Percentiles rank a stretch among this genome's conserved stretches.
Evolutionary conservation across 2,888 invertebrate species (phyloP).

Genomic region (Stenotaenia linearis): DNA sequence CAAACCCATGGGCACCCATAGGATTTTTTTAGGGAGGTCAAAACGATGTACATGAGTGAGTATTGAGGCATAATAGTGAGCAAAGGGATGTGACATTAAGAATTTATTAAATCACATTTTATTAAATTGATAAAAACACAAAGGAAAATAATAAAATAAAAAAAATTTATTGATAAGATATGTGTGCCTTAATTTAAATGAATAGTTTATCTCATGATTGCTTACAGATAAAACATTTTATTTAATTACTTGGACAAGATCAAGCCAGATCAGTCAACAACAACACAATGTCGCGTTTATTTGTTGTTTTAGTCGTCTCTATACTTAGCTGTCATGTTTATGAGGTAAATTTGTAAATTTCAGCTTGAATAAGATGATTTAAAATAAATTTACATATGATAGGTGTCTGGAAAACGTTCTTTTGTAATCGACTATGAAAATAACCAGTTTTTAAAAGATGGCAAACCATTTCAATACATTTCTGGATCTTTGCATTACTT

Average conservation of each 20-base stretch:
- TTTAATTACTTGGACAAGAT: too few relatives aligned
- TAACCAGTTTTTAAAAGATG: slow-evolving; percentile 65
- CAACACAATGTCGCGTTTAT: background rate
- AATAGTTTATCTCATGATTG: background rate
- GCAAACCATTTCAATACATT: slow-evolving; percentile 62
- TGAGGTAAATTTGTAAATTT: background rate
- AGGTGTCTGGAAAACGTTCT: slow-evolving; percentile 1
- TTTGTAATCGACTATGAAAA: slow-evolving; percentile 51
- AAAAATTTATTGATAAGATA: too few relatives aligned
- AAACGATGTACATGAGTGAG: too few relatives aligned
- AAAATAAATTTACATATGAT: background rate
- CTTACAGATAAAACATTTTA: background rate
- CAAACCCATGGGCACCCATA: too few relatives aligned
- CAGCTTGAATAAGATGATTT: background rate
- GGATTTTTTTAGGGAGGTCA: too few relatives aligned
- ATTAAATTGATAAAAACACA: too few relatives aligned
- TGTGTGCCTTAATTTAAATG: background rate
- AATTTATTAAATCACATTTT: too few relatives aligned
- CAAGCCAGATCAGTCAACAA: background rate
- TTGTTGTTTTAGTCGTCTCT: background rate
- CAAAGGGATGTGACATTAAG: too few relatives aligned
- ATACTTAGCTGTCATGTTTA: background rate
- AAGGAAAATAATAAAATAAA: too few relatives aligned
- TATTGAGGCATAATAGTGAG: too few relatives aligned
- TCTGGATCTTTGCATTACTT: slow-evolving; percentile 83